These are phyloP conservation scores for Poeciliopsis turrubarensis DNA, from an alignment of 2,113 vertebrate species.

Conservation along the genomic window DNA sequence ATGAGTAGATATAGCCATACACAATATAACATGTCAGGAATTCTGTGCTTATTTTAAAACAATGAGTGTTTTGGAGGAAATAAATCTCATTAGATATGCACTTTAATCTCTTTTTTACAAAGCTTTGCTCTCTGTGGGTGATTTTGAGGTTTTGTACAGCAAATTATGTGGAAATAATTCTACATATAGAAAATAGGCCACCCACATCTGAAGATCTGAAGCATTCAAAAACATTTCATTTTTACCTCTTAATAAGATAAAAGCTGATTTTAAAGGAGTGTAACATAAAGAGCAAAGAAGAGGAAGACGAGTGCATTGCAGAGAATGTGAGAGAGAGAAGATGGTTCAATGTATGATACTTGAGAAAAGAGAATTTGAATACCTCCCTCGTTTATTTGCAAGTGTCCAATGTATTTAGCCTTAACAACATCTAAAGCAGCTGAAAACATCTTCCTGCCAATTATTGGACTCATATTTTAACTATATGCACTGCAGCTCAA, in stretches of 20 bases:
- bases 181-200: not conserved
- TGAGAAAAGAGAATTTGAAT: not conserved
- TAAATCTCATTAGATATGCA: slow-evolving; percentile 14
- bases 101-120: slow-evolving; percentile 44
- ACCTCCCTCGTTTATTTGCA: not conserved
- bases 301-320: not conserved
- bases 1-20: not conserved
- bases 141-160: slow-evolving; percentile 34
- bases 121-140: slow-evolving; percentile 42
- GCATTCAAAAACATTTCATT: not conserved
- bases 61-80: not conserved
- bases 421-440: not conserved
- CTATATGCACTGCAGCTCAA: not conserved
- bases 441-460: not conserved
- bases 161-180: not conserved
- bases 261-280: not conserved
- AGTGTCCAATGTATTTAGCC: not conserved
- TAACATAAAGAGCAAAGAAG: not conserved
- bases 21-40: not conserved
- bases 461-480: not conserved
- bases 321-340: not conserved
- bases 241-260: not conserved
- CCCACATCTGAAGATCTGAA: slow-evolving; percentile 6
- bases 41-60: not conserved
- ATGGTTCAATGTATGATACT: not conserved